Base-by-base conservation (phyloP, 2,888 invertebrate genomes). In the Drosophila birchii region DNA sequence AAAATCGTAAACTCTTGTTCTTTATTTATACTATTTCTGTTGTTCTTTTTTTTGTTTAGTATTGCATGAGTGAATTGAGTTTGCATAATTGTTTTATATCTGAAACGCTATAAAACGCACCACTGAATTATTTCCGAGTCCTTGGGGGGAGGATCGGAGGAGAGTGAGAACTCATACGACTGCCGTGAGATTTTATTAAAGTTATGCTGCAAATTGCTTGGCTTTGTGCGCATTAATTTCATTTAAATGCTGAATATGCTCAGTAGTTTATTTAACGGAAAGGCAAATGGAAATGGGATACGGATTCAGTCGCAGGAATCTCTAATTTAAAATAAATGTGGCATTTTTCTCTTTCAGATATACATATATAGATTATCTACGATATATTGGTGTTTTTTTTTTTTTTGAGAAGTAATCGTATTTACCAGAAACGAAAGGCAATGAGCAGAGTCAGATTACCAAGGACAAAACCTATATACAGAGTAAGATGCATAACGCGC, bases 101-200 rank as follows among this genome's bases (percentile, higher is more conserved):
- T 64, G 75, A 68, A 68, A 62, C 75, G 82, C 80, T 86, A 87
- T 80, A 84, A 84, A 85, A 84, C 84, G 84, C 87, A 87, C 85
- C 84, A 85, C 80, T 87, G 79, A 85, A 82, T 87, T 87, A 64
- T 85, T 59, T 71, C 56, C 62, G 51, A 66, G 60, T 63, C 16
- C 38, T 12, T 18, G 49, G 43, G 23, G 23, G 23, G 26, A n/a
- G 26, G 14, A 23, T 49, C 45, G n/a, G 41, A 59, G 14, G 36
- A 54, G 26, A 55, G 38, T 55, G 58, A 9, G 23, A 49, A 16
- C 45, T 36, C 44, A 68, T 66, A 20, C 43, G 55, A 36, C 44
- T 69, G 61, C 53, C 49, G 26, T 71, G 41, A 70, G 68, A 39
- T 56, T 72, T 43, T 43, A 72, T 57, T 55, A 55, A 63, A 49